Evolutionary conservation across 2,888 invertebrate genomes (phyloP).

Genomic region (Pseudanteris insignis): DNA sequence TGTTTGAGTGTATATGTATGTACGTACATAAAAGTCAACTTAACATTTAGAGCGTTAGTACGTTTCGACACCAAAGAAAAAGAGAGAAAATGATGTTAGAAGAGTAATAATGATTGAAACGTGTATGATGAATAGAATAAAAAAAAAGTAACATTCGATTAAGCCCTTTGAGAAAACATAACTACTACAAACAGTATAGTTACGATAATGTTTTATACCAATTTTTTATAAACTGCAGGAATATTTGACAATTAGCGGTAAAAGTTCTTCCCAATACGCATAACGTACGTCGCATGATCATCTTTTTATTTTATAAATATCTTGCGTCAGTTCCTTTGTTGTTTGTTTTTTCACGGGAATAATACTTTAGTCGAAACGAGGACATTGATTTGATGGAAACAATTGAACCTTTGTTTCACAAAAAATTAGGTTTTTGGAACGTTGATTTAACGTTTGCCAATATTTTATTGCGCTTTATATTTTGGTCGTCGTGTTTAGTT

Average conservation of each 20-base stretch:
- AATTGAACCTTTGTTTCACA: constrained; percentile 13
- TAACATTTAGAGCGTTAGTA: constrained; percentile 16
- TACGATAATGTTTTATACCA: constrained; percentile 48
- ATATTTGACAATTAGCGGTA: constrained; percentile 46
- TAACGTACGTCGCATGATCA: constrained; percentile 44
- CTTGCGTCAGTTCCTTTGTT: constrained; percentile 16
- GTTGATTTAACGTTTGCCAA: not conserved
- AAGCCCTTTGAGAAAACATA: constrained; percentile 49
- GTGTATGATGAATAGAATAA: constrained; percentile 3
- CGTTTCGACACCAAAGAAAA: constrained; percentile 49
- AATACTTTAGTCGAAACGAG: constrained; percentile 23
- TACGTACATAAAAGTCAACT: constrained; percentile 15
- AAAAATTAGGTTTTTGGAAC: constrained; percentile 8
- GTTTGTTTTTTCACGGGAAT: constrained; percentile 23
- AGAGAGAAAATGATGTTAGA: not conserved
- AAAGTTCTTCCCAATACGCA: constrained; percentile 55
- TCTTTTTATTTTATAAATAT: constrained; percentile 29
- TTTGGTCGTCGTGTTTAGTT: too few species aligned
- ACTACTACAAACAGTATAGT: constrained; percentile 47
- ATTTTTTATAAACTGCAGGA: constrained; percentile 53
- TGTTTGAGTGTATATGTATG: not conserved
- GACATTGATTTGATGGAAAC: constrained; percentile 31
- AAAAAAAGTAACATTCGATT: constrained; percentile 46
- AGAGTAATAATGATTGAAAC: constrained; percentile 23
- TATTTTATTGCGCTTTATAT: too few species aligned